Percentiles rank a stretch among this genome's conserved stretches.
phyloP scores from a whole-genome alignment of 2,113 vertebrate genomes.

The Hystrix cristata region DNA sequence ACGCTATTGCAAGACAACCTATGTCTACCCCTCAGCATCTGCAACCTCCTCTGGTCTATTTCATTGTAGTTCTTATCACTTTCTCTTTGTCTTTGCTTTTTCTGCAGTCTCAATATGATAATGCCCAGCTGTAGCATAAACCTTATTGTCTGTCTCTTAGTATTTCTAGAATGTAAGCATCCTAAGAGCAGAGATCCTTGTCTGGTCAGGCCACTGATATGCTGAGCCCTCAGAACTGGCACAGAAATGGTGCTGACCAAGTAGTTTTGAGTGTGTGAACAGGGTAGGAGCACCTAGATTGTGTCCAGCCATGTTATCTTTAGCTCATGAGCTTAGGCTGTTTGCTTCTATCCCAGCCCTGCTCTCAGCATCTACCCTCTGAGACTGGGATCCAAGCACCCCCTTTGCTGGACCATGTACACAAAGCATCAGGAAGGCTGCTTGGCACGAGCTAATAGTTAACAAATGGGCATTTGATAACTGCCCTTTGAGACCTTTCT shows the following conservation, averaged over 20 bases:
- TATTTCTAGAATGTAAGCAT: not conserved
- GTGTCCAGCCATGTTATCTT: not conserved
- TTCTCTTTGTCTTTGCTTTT: not conserved
- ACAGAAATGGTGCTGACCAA: not conserved
- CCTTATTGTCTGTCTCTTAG: not conserved
- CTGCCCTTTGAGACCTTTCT: not conserved
- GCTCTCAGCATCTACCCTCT: not conserved
- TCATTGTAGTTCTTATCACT: not conserved
- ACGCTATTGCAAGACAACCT: not conserved
- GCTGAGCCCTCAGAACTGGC: not conserved
- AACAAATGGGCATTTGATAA: not conserved
- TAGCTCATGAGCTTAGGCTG: not conserved
- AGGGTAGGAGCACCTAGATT: not conserved
- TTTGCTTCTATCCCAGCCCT: not conserved
- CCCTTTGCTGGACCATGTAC: not conserved
- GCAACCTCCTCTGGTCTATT: not conserved
- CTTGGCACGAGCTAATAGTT: not conserved
- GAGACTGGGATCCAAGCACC: not conserved
- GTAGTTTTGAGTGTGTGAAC: not conserved
- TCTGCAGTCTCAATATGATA: not conserved
- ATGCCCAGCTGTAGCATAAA: not conserved
- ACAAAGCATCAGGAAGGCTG: not conserved
- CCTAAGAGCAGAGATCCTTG: not conserved
- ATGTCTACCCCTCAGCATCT: not conserved
- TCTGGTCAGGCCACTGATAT: not conserved